These are phyloP conservation scores for Ammodytes marinus DNA, from an alignment of 2,113 vertebrate species.

Conservation along the genomic window DNA sequence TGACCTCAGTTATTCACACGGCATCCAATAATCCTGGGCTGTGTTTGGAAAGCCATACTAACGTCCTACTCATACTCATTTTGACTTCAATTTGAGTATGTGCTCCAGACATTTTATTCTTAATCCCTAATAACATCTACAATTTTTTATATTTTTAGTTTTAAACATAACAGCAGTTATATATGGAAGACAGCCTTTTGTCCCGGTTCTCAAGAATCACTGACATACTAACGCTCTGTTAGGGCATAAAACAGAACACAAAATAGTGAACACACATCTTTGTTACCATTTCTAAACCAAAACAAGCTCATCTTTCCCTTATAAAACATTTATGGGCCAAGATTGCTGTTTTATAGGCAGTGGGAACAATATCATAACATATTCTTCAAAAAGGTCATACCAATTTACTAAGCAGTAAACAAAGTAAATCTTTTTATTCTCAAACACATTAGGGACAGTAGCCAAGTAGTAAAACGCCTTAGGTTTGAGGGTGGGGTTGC, in stretches of 20 bases:
- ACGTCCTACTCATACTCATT: no score
- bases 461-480: conserved; percentile 22
- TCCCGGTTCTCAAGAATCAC: no score
- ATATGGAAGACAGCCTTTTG: no score
- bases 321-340: conserved; percentile 30
- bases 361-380: conserved; percentile 47
- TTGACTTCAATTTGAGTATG: no score
- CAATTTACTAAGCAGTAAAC: conserved; percentile 49
- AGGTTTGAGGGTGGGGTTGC: conserved; percentile 47
- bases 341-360: conserved; percentile 27
- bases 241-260: background rate
- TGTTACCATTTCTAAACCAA: background rate
- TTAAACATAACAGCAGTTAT: no score
- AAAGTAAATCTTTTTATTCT: conserved; percentile 23
- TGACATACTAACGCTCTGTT: background rate
- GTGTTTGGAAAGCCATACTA: no score
- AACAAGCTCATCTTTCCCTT: conserved; percentile 14
- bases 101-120: no score
- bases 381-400: conserved; percentile 41
- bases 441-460: conserved; percentile 30
- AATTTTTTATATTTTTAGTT: no score
- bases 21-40: no score
- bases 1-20: no score
- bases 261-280: background rate
- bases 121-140: no score